Evolutionary conservation across 2,888 invertebrate species (phyloP), one percentile per base, ranked within the genome.

Genomic region (Lucinisca nassula): DNA sequence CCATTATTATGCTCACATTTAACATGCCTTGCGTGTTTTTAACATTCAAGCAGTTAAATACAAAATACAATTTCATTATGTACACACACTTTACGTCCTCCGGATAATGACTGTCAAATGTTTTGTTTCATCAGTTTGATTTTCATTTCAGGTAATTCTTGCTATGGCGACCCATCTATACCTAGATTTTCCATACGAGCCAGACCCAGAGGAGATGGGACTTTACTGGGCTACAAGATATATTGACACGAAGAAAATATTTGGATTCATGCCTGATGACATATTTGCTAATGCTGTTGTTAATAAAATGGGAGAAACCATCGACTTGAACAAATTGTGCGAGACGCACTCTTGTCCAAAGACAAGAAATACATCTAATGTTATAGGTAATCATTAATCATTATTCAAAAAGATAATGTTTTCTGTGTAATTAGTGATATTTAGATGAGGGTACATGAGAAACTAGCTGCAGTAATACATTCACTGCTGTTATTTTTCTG

Each of bases 151-250:
- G 96, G 93, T 95, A 0, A 91, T 95, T 0, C 87, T 95, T 84
- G 91, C 95, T 0, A 92, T 93, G 67, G 94, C 93, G 0, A 95
- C 95, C 30, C 94, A 94, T 74, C 84, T 94, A 21, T 95, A 95
- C 82, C 92, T 95, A 74, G 95, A 95, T 81, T 94, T 94, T 38
- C 93, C 94, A 3, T 91, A 95, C 45, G 95, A 94, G 79, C 94
- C 94, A 0, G 94, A 95, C 79, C 95, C 95, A 0, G 92, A 92
- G 58, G 95, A 95, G 84, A 90, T 94, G 35, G 96, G 96, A 0
- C 84, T 94, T n/a, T 94, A 95, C 79, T 96, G 96, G 96, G 95
- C 95, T 0, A 86, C 95, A 0, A 89, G 95, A 21, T 95, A 90
- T 84, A 92, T 93, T 6, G 93, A 94, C 88, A 94, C 94, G 1